Conservation (phyloP, 53 echinoderm and acorn worm species). For the Temnopleurus reevesii region DNA sequence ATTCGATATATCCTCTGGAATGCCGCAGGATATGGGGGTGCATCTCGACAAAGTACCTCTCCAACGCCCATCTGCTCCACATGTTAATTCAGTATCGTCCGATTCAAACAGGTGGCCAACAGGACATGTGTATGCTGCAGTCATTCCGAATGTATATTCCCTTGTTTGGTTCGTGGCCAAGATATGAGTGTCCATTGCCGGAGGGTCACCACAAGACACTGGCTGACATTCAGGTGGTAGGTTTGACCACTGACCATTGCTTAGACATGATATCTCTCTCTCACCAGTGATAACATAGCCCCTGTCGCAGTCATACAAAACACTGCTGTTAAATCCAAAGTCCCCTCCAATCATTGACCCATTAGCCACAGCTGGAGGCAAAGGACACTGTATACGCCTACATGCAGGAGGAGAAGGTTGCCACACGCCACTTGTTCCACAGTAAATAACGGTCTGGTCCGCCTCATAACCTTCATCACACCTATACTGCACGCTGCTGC, state of each 20-base stretch:
- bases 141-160: constrained; percentile 23
- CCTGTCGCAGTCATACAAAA: constrained; percentile 13
- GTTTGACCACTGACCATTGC: constrained; percentile 21
- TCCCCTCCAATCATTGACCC: neutral
- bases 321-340: neutral
- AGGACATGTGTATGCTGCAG: neutral
- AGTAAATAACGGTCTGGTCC: neutral
- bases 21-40: constrained; percentile 68
- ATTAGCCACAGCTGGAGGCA: neutral
- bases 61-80: constrained; percentile 20
- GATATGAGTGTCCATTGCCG: neutral
- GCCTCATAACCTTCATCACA: constrained; percentile 41
- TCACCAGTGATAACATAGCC: neutral
- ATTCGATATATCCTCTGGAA: constrained; percentile 60
- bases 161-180: neutral
- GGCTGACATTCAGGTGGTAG: constrained; percentile 12
- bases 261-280: neutral
- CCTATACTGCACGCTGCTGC: constrained; percentile 4
- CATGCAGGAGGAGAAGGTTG: constrained; percentile 28
- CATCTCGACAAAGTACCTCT: constrained; percentile 57
- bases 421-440: constrained; percentile 33
- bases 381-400: constrained; percentile 19
- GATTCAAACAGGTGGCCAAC: constrained; percentile 9
- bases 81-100: neutral
- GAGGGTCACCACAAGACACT: constrained; percentile 33